Evolutionary conservation across 2,888 invertebrate species (phyloP).

Genomic region (Leptinotarsa tumamoca): DNA sequence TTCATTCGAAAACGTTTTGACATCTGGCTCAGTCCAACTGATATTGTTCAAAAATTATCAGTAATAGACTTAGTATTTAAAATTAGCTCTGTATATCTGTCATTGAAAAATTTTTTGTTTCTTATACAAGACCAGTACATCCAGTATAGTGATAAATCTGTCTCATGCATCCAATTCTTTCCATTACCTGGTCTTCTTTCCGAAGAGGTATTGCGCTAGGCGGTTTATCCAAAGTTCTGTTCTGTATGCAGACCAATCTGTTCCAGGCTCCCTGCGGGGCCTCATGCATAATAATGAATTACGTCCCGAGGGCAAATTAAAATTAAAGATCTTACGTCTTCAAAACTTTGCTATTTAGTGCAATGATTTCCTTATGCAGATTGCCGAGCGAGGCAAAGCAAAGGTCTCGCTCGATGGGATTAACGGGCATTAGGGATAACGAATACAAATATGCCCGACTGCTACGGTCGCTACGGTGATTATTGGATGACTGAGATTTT

Average conservation of each 20-base stretch:
- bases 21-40: too few relatives aligned
- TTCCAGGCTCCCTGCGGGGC: conserved; percentile 61
- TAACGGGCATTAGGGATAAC: conserved; percentile 44
- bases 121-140: too few relatives aligned
- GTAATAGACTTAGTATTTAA: too few relatives aligned
- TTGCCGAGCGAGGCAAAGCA: conserved; percentile 44
- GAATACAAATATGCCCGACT: conserved; percentile 43
- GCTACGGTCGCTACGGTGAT: conserved; percentile 21
- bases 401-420: conserved; percentile 40
- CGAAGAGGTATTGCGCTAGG: conserved; percentile 18
- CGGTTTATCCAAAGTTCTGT: conserved; percentile 24
- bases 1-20: too few relatives aligned
- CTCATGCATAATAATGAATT: conserved; percentile 70
- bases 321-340: conserved; percentile 67
- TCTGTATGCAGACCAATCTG: conserved; percentile 66
- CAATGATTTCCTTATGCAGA: conserved; percentile 67
- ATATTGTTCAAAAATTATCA: too few relatives aligned
- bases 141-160: too few relatives aligned
- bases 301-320: conserved; percentile 68
- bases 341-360: conserved; percentile 68
- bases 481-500: conserved; percentile 17
- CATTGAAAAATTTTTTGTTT: too few relatives aligned
- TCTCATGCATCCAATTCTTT: neutral
- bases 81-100: too few relatives aligned
- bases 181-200: conserved; percentile 12